These are phyloP conservation scores for Sycophaga agraensis DNA, from an alignment of 1,140 invertebrate genomes.

Conservation along the genomic window DNA sequence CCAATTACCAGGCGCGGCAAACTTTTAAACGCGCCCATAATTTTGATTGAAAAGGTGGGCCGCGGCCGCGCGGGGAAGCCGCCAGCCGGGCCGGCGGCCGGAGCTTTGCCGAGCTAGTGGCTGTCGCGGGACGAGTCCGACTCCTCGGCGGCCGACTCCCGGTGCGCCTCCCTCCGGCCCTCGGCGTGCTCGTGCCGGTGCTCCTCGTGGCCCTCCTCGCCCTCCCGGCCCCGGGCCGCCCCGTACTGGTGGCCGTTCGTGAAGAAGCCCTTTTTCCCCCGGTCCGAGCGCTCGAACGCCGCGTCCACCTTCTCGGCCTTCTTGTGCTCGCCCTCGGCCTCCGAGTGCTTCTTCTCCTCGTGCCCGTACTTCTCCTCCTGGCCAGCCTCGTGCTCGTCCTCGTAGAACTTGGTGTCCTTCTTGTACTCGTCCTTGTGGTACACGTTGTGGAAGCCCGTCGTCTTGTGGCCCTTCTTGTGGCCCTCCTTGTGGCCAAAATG, in stretches of 20 bases:
- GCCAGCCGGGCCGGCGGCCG: no score
- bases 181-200: constrained; percentile 67
- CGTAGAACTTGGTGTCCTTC: constrained; percentile 64
- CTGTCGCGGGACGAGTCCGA: neutral
- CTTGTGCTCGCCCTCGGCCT: constrained; percentile 63
- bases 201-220: constrained; percentile 66
- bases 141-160: constrained; percentile 32
- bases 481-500: constrained; percentile 63
- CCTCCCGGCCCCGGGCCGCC: constrained; percentile 67
- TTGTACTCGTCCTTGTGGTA: constrained; percentile 62
- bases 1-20: no score
- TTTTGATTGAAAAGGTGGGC: no score
- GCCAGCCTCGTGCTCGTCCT: constrained; percentile 62
- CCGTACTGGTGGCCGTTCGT: constrained; percentile 65
- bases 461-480: constrained; percentile 65
- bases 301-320: constrained; percentile 66
- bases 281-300: constrained; percentile 64
- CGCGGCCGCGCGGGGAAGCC: neutral
- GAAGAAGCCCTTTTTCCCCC: constrained; percentile 65
- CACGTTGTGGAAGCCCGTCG: constrained; percentile 70
- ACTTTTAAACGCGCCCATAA: no score
- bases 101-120: neutral
- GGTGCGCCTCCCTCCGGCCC: constrained; percentile 68
- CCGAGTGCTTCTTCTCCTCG: constrained; percentile 63
- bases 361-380: constrained; percentile 65